Percentiles rank a stretch among this genome's conserved stretches.
Evolutionary conservation across 2,113 vertebrate genomes (phyloP).

Genomic region (Cairina moschata): DNA sequence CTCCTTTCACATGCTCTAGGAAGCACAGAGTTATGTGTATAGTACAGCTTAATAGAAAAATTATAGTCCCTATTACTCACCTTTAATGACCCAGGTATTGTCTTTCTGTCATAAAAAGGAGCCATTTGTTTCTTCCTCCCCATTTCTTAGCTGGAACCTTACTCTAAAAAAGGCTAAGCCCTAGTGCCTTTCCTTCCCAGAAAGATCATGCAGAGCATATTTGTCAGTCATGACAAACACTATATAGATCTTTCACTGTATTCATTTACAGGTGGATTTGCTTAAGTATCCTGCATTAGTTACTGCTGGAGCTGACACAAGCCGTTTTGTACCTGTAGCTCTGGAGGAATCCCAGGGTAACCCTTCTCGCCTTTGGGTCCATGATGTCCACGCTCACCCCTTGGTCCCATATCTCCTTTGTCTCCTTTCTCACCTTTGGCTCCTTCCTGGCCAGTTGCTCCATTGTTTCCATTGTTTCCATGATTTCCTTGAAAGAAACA

Average conservation of each 20-base stretch:
- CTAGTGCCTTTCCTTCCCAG: neutral
- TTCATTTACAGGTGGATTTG: neutral
- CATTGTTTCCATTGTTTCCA: conserved; percentile 87
- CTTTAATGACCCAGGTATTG: neutral
- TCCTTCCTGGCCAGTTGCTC: conserved; percentile 82
- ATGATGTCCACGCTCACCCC: conserved; percentile 81
- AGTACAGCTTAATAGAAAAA: neutral
- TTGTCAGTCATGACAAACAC: neutral
- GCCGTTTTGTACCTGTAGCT: conserved; percentile 78
- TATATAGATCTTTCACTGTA: neutral
- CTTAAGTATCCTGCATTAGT: neutral
- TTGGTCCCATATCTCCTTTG: conserved; percentile 81
- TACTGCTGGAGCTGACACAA: neutral
- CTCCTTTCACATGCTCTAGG: neutral
- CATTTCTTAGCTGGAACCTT: neutral
- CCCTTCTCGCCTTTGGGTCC: conserved; percentile 86
- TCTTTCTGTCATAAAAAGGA: neutral
- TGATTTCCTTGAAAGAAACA: conserved; percentile 79
- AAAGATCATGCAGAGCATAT: neutral
- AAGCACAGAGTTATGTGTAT: neutral
- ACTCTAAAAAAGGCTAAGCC: neutral
- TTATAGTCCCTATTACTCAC: neutral
- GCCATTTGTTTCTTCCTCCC: neutral
- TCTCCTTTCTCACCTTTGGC: conserved; percentile 84
- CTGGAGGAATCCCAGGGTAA: conserved; percentile 81